phyloP scores from a whole-genome alignment of 2,888 invertebrate genomes.

The Drosophila sordidula region DNA sequence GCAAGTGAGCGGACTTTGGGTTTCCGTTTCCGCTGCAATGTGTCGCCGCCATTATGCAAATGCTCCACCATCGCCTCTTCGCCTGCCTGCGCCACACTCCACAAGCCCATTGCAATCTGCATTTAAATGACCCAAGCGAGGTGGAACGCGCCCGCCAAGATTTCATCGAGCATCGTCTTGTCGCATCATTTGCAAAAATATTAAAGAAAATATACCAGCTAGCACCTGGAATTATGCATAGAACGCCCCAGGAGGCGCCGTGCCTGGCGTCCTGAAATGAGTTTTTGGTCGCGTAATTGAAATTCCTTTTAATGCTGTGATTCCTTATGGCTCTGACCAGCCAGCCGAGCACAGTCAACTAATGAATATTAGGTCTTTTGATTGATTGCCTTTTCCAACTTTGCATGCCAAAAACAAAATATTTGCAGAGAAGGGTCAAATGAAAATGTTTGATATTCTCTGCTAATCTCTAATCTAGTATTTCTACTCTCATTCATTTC shows the following conservation, averaged over 20 bases:
- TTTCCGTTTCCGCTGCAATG: slow-evolving; percentile 78
- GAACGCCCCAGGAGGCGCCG: slow-evolving; percentile 33
- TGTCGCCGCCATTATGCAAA: slow-evolving; percentile 79
- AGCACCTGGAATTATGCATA: slow-evolving; percentile 62
- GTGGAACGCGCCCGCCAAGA: slow-evolving; percentile 57
- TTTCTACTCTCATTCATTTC: too few relatives aligned
- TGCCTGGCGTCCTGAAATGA: slow-evolving; percentile 51
- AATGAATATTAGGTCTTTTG: slow-evolving; percentile 30
- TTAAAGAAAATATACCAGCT: slow-evolving; percentile 51
- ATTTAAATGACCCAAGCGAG: slow-evolving; percentile 75
- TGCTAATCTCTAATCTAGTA: background rate
- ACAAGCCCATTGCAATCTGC: slow-evolving; percentile 73
- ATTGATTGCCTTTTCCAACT: slow-evolving; percentile 50
- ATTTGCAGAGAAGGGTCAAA: background rate
- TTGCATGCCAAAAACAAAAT: slow-evolving; percentile 9
- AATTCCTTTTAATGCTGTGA: slow-evolving; percentile 48
- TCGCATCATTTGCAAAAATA: slow-evolving; percentile 77
- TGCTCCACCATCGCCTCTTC: background rate
- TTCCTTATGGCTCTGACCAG: slow-evolving; percentile 14
- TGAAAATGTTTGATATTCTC: background rate
- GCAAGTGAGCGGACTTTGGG: slow-evolving; percentile 59
- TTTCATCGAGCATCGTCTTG: slow-evolving; percentile 58
- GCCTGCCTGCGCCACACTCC: slow-evolving; percentile 30
- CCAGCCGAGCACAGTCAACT: slow-evolving; percentile 24
- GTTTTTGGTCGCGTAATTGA: slow-evolving; percentile 54